A percentile compares a stretch with the other conserved stretches of the same genome.
phyloP scores from a whole-genome alignment of 2,797 vertebrate genomes.

The Salmo trutta region DNA sequence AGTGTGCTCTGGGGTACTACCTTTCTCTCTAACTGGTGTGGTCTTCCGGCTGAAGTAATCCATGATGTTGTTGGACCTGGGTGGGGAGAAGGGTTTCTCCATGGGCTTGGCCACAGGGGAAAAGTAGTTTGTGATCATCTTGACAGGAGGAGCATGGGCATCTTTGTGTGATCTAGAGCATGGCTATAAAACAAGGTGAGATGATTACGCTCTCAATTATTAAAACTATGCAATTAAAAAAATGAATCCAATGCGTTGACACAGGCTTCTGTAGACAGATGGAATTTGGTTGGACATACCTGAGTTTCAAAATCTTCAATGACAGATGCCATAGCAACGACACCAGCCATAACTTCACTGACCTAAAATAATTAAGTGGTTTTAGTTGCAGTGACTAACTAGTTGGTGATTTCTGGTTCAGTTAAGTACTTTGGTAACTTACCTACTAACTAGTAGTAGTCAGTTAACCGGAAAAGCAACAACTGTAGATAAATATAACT shows the following conservation, averaged over 20 bases:
- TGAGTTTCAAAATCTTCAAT: conserved; percentile 84
- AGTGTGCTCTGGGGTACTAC: conserved; percentile 34
- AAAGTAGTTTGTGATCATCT: conserved; percentile 93
- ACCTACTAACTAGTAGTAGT: neutral
- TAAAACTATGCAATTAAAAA: neutral
- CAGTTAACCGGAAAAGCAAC: neutral
- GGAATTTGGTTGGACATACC: conserved; percentile 65
- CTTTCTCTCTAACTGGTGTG: conserved; percentile 66
- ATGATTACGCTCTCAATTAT: neutral
- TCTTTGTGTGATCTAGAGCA: conserved; percentile 91
- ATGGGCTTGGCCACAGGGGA: conserved; percentile 79
- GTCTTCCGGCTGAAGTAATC: conserved; percentile 87
- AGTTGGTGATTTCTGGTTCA: neutral
- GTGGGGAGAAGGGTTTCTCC: conserved; percentile 82
- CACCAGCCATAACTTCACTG: conserved; percentile 82
- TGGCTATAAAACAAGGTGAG: conserved; percentile 70
- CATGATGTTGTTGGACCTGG: conserved; percentile 87
- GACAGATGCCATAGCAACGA: conserved; percentile 82
- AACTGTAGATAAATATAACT: neutral
- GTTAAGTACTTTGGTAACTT: neutral
- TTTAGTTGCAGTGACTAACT: neutral
- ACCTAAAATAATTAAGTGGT: conserved; percentile 26
- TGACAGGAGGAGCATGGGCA: conserved; percentile 71
- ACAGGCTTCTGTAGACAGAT: neutral
- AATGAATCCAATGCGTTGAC: neutral